Evolutionary conservation across 2,888 invertebrate species (phyloP).

Genomic region (Nineta flava): DNA sequence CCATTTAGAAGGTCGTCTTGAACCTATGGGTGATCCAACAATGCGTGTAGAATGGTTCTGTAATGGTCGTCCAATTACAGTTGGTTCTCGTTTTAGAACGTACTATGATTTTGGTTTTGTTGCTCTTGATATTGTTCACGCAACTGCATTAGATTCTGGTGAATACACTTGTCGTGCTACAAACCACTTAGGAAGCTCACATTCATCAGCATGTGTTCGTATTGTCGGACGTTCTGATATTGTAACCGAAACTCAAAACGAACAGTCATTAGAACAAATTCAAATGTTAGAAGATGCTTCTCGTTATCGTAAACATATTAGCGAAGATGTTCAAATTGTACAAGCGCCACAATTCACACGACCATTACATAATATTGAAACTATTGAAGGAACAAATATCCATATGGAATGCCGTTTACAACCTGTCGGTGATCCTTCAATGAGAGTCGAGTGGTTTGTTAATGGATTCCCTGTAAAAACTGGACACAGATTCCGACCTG

Average conservation of each 20-base stretch:
- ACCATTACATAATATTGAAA: constrained; percentile 76
- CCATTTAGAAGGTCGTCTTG: constrained; percentile 79
- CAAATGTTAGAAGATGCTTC: constrained; percentile 74
- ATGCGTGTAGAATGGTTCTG: constrained; percentile 95
- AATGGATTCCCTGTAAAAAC: constrained; percentile 85
- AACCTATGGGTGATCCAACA: constrained; percentile 91
- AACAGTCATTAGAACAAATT: constrained; percentile 82
- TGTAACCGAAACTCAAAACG: constrained; percentile 80
- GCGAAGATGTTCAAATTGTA: constrained; percentile 68
- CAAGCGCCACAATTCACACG: constrained; percentile 80
- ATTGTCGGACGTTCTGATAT: constrained; percentile 69
- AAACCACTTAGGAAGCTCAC: constrained; percentile 84
- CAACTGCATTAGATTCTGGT: constrained; percentile 85
- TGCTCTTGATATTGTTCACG: constrained; percentile 86
- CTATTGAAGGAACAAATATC: constrained; percentile 78
- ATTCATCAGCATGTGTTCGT: constrained; percentile 79
- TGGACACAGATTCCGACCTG: constrained; percentile 88
- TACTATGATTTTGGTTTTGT: constrained; percentile 97
- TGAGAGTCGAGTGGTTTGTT: constrained; percentile 92
- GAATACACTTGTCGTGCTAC: constrained; percentile 89
- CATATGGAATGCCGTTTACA: constrained; percentile 84
- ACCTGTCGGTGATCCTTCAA: constrained; percentile 79
- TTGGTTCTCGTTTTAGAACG: constrained; percentile 83
- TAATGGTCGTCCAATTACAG: constrained; percentile 76
- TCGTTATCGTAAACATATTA: constrained; percentile 48